phyloP scores from a whole-genome alignment of 2,888 invertebrate species.

The Petrolisthes manimaculis region DNA sequence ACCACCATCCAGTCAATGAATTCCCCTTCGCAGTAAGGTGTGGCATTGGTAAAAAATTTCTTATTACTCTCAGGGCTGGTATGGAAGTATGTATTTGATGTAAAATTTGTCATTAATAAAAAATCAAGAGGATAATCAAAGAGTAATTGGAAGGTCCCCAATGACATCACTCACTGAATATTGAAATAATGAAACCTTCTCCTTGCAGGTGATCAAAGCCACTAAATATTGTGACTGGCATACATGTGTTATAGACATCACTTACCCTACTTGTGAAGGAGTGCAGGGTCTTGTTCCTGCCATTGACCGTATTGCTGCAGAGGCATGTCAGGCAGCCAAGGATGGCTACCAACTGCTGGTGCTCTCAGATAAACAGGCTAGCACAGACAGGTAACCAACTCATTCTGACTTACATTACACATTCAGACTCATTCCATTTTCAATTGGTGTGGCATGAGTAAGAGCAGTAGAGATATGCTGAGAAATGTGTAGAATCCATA shows the following conservation, averaged over 20 bases:
- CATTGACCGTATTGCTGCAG: conserved; percentile 83
- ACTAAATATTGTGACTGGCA: conserved; percentile 54
- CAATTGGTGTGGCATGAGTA: neutral
- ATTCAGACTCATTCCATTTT: neutral
- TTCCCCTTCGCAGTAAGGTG: no score
- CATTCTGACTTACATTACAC: neutral
- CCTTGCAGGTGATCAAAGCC: conserved; percentile 58
- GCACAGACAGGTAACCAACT: conserved; percentile 71
- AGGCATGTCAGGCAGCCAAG: conserved; percentile 84
- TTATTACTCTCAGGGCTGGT: neutral
- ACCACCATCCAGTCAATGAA: no score
- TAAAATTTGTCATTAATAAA: no score
- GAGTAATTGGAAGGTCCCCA: neutral
- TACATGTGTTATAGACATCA: conserved; percentile 87
- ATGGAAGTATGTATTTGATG: neutral
- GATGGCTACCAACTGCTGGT: conserved; percentile 87
- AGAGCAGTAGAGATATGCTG: neutral
- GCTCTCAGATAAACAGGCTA: conserved; percentile 80
- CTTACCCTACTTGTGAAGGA: conserved; percentile 84
- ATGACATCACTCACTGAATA: neutral
- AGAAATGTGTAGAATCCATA: neutral
- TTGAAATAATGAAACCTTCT: neutral
- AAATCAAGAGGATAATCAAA: neutral
- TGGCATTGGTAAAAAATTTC: no score
- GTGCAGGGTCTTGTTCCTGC: conserved; percentile 82